Evolutionary conservation across 2,888 invertebrate genomes (phyloP).

Genomic region (Philereme transversata): DNA sequence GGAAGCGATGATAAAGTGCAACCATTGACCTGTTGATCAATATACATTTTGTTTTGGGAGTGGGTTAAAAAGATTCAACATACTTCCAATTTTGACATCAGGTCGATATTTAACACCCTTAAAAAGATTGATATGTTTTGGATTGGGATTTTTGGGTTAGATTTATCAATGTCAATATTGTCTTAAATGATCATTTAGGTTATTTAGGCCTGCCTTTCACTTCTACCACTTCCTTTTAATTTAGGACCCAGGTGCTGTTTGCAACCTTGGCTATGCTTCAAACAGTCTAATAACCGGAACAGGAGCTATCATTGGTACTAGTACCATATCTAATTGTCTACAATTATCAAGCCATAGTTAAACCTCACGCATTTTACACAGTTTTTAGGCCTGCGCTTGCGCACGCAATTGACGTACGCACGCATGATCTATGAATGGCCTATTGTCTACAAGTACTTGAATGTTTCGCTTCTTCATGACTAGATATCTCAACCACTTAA

Average conservation of each 20-base stretch:
- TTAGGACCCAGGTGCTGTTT: slow-evolving; percentile 18
- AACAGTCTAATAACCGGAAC: slow-evolving; percentile 10
- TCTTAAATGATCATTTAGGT: neutral
- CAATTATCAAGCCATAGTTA: slow-evolving; percentile 13
- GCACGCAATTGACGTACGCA: slow-evolving; percentile 49
- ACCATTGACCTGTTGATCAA: slow-evolving; percentile 28
- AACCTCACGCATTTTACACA: slow-evolving; percentile 30
- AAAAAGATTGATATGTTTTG: neutral
- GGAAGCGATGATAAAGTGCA: slow-evolving; percentile 20
- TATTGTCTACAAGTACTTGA: slow-evolving; percentile 45
- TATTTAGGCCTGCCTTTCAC: slow-evolving; percentile 5
- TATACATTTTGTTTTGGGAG: slow-evolving; percentile 21
- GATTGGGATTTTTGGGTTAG: neutral
- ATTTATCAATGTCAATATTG: neutral
- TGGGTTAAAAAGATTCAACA: neutral
- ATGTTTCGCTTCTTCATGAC: slow-evolving; percentile 27
- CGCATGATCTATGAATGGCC: slow-evolving; percentile 45
- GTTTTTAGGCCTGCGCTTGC: slow-evolving; percentile 31
- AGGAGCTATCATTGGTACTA: slow-evolving; percentile 12
- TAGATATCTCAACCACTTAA: slow-evolving; percentile 16
- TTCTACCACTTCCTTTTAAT: neutral
- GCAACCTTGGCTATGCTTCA: slow-evolving; percentile 13
- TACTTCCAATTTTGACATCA: neutral
- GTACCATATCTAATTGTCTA: slow-evolving; percentile 10
- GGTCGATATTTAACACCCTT: slow-evolving; percentile 3